phyloP scores from a whole-genome alignment of 1,140 invertebrate species.

The Bombus vancouverensis region DNA sequence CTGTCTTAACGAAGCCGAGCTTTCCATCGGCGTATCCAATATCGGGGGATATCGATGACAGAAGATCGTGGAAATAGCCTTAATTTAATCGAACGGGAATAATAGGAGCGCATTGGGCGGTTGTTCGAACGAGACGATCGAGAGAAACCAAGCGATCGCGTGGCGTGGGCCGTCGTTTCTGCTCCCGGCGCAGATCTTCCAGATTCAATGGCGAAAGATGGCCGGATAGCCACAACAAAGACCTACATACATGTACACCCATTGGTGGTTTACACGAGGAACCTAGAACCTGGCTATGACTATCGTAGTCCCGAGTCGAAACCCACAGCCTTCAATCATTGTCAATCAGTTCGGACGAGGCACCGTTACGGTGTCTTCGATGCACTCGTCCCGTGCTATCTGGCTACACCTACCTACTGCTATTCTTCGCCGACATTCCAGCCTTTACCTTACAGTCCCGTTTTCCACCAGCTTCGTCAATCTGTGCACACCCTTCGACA shows the following conservation, averaged over 20 bases:
- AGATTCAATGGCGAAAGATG: constrained; percentile 50
- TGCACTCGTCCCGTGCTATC: constrained; percentile 51
- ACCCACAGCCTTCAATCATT: constrained; percentile 74
- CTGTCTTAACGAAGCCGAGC: neutral
- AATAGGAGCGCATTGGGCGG: constrained; percentile 43
- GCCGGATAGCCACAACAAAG: constrained; percentile 31
- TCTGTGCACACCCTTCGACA: neutral
- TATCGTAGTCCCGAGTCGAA: constrained; percentile 38
- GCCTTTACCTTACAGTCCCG: constrained; percentile 60
- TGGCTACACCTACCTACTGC: constrained; percentile 63
- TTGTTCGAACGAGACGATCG: constrained; percentile 43
- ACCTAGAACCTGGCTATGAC: constrained; percentile 10
- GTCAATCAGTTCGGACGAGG: constrained; percentile 75
- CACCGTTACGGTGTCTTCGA: constrained; percentile 71
- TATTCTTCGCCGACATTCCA: constrained; percentile 68
- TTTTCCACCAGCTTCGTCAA: constrained; percentile 50
- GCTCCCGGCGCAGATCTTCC: constrained; percentile 17
- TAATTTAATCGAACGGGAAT: constrained; percentile 40
- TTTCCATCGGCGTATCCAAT: neutral
- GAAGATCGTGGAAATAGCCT: neutral
- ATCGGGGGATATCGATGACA: neutral
- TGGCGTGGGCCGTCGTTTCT: constrained; percentile 50
- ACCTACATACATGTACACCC: constrained; percentile 16
- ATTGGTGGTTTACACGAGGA: constrained; percentile 49
- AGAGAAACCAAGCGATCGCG: constrained; percentile 38